Evolutionary conservation across 2,888 invertebrate species (phyloP), one percentile per base, ranked within the genome.

Genomic region (Drosophila infuscata): DNA sequence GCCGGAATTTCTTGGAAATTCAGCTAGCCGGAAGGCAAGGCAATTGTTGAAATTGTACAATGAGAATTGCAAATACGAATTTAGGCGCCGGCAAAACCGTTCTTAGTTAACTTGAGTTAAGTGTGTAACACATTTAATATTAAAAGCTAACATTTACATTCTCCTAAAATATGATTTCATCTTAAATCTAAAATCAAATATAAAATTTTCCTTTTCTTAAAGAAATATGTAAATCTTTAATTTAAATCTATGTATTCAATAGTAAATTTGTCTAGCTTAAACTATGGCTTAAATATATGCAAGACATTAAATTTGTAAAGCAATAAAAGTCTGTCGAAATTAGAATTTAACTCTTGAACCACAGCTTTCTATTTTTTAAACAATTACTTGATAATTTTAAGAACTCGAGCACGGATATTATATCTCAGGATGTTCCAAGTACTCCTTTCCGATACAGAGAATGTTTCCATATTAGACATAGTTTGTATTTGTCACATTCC

Each of bases 1-100:
- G 79, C 77, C 69, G 81, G 79, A 81, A 79, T 79, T 78, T 66
- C 81, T 56, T 38, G 58, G 79, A 79, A 79, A 61, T 81, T 41
- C 48, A n/a, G 58, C 46, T 53, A 51, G 49, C 54, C 59, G 52
- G 15, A 48, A 61, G 59, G 54, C 58, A 15, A 60, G 29, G 17
- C 60, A 36, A 56, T 36, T 64, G 51, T 29, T 35, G n/a, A 38
- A 33, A 20, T 8, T 32, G 12, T 41, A 25, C 57, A 41, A n/a
- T 32, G 20, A 38, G 20, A 6, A 36, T 17, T 12, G 20, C 20
- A 20, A 49, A 5, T 30, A 8, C 20, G 41, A 41, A 38, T 57
- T 74, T 36, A 43, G 66, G 79, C 77, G 77, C 54, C 77, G 79
- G 80, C 70, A 74, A 78, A 75, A 76, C 64, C 30, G 32, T 60